A percentile compares a stretch with the other conserved stretches of the same genome.
These are phyloP conservation scores for Monarcha castaneiventris DNA, from an alignment of 2,113 vertebrate genomes.

Conservation along the genomic window DNA sequence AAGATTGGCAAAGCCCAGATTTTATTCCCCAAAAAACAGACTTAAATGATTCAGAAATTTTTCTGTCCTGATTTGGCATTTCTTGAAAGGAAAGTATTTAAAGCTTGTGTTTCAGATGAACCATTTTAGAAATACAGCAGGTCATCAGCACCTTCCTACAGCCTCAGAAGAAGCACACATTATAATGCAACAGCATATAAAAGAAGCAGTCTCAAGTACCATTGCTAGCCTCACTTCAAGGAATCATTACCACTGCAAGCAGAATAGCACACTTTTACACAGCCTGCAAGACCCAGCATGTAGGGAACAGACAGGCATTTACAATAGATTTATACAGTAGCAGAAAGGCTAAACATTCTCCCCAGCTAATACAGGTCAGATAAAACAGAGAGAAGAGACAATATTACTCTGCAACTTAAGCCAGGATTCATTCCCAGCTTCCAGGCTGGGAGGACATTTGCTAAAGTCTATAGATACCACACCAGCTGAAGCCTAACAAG, in stretches of 20 bases:
- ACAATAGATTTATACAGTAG: not conserved
- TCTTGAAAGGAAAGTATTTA: not conserved
- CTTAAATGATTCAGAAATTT: not conserved
- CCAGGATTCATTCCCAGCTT: not conserved
- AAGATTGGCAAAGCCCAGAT: not conserved
- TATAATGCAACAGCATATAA: not conserved
- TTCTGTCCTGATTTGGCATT: not conserved
- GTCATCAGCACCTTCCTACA: not conserved
- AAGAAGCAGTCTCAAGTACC: not conserved
- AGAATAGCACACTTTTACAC: not conserved
- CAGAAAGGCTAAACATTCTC: not conserved
- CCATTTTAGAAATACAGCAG: not conserved
- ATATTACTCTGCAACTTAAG: not conserved
- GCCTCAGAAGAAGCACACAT: not conserved
- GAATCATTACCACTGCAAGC: not conserved
- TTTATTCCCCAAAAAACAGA: not conserved
- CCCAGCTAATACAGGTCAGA: not conserved
- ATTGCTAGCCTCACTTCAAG: not conserved
- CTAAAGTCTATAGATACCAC: not conserved
- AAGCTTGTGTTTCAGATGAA: not conserved
- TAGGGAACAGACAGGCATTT: not conserved
- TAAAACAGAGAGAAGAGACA: not conserved
- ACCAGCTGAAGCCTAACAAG: not conserved
- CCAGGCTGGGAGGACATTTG: not conserved
- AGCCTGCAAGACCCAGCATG: not conserved